phyloP scores from a whole-genome alignment of 2,888 invertebrate genomes.

The Lepidochrysops patricia region DNA sequence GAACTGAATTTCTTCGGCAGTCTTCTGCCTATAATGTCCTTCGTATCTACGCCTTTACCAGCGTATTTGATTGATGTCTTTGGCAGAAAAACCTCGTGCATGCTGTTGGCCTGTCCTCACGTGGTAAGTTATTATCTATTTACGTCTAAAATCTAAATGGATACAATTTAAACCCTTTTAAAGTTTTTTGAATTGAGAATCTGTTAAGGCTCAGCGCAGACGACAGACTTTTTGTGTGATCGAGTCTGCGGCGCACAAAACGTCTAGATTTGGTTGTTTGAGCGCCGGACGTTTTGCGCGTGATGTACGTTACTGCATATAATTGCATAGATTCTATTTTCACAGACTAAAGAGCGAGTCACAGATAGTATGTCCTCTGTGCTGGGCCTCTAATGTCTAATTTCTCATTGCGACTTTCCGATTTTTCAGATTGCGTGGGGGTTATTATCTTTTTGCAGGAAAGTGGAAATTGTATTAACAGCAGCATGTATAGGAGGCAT shows the following conservation, averaged over 20 bases:
- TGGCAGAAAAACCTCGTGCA: constrained; percentile 35
- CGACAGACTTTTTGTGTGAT: too few relatives aligned
- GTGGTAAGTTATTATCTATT: constrained; percentile 18
- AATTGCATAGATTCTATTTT: too few relatives aligned
- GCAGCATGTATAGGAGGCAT: constrained; percentile 44
- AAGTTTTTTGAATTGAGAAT: too few relatives aligned
- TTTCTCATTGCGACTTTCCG: not conserved
- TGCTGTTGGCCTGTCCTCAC: constrained; percentile 26
- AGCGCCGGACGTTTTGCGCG: too few relatives aligned
- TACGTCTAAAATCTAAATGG: not conserved
- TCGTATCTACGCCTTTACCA: constrained; percentile 33
- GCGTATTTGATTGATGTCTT: constrained; percentile 35
- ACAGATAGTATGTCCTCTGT: too few relatives aligned
- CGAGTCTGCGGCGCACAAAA: too few relatives aligned
- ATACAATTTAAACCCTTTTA: too few relatives aligned
- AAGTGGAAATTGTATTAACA: constrained; percentile 40
- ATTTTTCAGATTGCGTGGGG: constrained; percentile 43
- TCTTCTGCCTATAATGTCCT: constrained; percentile 32
- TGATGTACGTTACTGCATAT: too few relatives aligned
- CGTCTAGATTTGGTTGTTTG: too few relatives aligned
- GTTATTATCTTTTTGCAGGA: constrained; percentile 33
- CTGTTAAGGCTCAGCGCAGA: too few relatives aligned
- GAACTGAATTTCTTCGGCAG: constrained; percentile 39
- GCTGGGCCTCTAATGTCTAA: too few relatives aligned
- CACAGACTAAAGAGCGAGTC: too few relatives aligned